Evolutionary conservation across 2,113 vertebrate species (phyloP), one percentile per base, ranked within the genome.

Genomic region (Lampris megalopsis): DNA sequence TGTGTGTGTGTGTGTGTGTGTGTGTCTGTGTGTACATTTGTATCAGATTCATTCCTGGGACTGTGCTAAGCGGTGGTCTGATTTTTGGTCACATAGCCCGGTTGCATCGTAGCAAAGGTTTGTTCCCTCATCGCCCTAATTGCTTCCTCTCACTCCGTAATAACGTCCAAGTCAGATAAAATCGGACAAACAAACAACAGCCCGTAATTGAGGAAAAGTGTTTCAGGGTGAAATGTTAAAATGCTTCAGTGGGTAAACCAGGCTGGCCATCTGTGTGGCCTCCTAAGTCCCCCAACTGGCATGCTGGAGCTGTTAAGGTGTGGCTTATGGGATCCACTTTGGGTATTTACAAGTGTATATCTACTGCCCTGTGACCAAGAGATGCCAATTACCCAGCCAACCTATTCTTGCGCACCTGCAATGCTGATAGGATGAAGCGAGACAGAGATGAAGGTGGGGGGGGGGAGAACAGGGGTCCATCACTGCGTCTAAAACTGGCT

Each of bases 401-500:
- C 35, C 56, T 54, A 10, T 43, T 58, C 68, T 1, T 37, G 52
- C 61, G 74, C 84, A 91, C 82, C 89, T 91, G 90, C 88, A 92
- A 43, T 87, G 90, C 88, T 74, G 77, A 69, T 68, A 71, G 66
- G 63, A 68, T 58, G 67, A 76, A 57, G 50, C 71, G 42, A 54
- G 41, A 50, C 65, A 63, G 53, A 43, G 13, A 70, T 45, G 9
- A 71, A 48, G 57, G 38, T 42, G 52, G 40, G 54, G 42, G 36
- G 42, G 13, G 1, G 1, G n/a, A 52, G 65, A 70, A 13, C 35
- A 40, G 37, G 2, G 60, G 47, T 63, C 61, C 52, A 42, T 45
- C 81, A 89, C 79, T 92, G 90, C 89, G 84, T 88, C 88, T 91
- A 68, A 86, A 77, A 71, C 24, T 63, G 67, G 69, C 74, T 77